These are phyloP conservation scores for Ormyrus pomaceus DNA, from an alignment of 2,888 invertebrate genomes.

Conservation along the genomic window DNA sequence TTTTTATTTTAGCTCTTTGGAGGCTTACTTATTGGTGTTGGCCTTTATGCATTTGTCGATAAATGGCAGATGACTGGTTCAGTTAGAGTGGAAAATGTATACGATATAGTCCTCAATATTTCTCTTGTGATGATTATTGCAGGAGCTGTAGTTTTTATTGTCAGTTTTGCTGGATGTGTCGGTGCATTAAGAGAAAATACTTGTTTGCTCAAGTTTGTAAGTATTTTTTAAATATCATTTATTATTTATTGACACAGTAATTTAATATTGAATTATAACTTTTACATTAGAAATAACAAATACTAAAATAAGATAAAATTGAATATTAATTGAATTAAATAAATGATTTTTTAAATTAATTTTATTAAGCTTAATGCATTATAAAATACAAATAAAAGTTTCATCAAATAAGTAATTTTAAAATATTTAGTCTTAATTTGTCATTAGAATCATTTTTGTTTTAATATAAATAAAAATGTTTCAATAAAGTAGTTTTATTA, in stretches of 20 bases:
- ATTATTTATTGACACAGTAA: background rate
- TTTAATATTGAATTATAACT: background rate
- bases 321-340: background rate
- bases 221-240: slow-evolving; percentile 69
- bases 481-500: too few relatives aligned
- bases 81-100: slow-evolving; percentile 89
- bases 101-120: slow-evolving; percentile 93
- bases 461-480: too few relatives aligned
- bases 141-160: slow-evolving; percentile 93
- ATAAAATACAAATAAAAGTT: too few relatives aligned
- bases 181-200: slow-evolving; percentile 95
- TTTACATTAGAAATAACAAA: background rate
- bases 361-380: too few relatives aligned
- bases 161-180: slow-evolving; percentile 95
- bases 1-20: slow-evolving; percentile 37
- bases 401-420: too few relatives aligned
- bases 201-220: slow-evolving; percentile 92
- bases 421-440: too few relatives aligned
- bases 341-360: too few relatives aligned
- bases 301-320: background rate
- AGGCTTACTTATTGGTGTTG: slow-evolving; percentile 84
- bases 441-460: too few relatives aligned
- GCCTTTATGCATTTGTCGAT: slow-evolving; percentile 93
- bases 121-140: slow-evolving; percentile 93
- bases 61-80: slow-evolving; percentile 94